Evolutionary conservation across 1,140 invertebrate species (phyloP).

Genomic region (Ladona fulva): DNA sequence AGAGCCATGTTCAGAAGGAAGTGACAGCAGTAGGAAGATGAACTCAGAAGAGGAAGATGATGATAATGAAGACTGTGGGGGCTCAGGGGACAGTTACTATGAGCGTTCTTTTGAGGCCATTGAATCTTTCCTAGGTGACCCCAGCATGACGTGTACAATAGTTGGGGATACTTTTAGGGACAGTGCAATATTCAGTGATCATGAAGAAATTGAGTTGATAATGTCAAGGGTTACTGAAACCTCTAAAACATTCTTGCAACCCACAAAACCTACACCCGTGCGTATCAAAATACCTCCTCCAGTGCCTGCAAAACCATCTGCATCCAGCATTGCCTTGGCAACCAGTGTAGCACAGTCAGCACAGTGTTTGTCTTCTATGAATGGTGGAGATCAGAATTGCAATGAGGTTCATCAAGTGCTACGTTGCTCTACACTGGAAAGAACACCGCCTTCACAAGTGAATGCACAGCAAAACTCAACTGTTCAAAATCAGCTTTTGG

Average conservation of each 20-base stretch:
- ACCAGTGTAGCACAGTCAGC: background rate
- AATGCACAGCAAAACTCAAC: background rate
- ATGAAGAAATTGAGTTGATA: conserved; percentile 39
- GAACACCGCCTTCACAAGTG: background rate
- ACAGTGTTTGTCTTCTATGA: too few relatives aligned
- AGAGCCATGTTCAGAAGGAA: background rate
- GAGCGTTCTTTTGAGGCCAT: conserved; percentile 68
- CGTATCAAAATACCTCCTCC: conserved; percentile 33
- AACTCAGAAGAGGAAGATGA: conserved; percentile 18
- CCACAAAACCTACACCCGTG: background rate
- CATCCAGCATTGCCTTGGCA: conserved; percentile 16
- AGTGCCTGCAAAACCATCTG: conserved; percentile 31
- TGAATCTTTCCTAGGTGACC: conserved; percentile 39
- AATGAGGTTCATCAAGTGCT: too few relatives aligned
- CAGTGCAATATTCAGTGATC: conserved; percentile 75
- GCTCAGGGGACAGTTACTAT: conserved; percentile 55
- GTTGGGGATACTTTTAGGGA: conserved; percentile 63
- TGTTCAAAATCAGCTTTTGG: background rate
- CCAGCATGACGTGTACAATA: conserved; percentile 26
- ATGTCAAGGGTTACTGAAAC: background rate
- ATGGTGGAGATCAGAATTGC: too few relatives aligned
- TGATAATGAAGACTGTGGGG: conserved; percentile 33
- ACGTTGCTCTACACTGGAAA: too few relatives aligned
- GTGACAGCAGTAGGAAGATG: background rate
- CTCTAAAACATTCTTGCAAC: conserved; percentile 2